phyloP scores from a whole-genome alignment of 2,113 vertebrate genomes.

The Semnornis frantzii region DNA sequence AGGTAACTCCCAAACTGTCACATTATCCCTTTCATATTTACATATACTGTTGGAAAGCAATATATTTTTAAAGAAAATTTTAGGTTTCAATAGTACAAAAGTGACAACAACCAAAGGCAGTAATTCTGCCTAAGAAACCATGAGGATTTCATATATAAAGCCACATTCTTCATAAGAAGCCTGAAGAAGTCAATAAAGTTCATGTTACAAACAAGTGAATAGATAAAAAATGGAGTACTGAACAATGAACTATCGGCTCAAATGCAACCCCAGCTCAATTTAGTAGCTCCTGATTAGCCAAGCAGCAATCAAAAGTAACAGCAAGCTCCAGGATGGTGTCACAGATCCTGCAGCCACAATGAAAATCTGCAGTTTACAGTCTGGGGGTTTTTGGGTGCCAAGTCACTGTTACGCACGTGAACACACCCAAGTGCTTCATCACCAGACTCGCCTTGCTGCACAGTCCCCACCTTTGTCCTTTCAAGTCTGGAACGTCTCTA shows the following conservation, averaged over 20 bases:
- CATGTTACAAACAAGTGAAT: background rate
- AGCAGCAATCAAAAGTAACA: background rate
- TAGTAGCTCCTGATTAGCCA: background rate
- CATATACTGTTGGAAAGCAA: background rate
- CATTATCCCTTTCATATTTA: background rate
- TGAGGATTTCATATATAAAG: background rate
- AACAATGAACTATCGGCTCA: background rate
- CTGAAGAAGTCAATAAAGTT: background rate
- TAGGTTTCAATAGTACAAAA: background rate
- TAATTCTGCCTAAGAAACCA: background rate
- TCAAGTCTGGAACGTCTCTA: background rate
- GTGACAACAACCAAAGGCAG: background rate
- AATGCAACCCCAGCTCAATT: background rate
- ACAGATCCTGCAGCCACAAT: background rate
- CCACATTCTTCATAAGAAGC: background rate
- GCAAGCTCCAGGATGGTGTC: background rate
- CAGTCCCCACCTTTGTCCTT: background rate
- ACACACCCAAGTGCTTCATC: background rate
- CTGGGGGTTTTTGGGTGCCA: background rate
- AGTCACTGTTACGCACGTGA: background rate
- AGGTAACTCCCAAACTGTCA: background rate
- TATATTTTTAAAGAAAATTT: background rate
- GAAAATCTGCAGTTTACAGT: background rate
- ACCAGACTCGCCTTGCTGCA: fast-evolving
- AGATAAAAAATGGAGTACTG: background rate